phyloP scores from a whole-genome alignment of 2,797 vertebrate genomes.

The Knipowitschia caucasica region DNA sequence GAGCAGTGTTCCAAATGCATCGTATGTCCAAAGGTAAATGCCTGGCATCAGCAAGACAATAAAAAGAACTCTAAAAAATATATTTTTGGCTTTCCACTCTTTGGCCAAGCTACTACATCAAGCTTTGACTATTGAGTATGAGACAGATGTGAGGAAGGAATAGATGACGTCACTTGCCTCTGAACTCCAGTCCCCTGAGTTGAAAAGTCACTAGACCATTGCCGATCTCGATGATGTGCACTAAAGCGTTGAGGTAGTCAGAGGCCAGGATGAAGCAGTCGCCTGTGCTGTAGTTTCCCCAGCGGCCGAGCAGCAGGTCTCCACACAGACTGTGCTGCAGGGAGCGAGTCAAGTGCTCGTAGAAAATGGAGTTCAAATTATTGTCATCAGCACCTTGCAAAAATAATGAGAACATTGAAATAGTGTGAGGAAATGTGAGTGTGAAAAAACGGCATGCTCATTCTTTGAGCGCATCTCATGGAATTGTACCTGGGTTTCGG shows the following conservation, averaged over 20 bases:
- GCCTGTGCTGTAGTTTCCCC: slow-evolving; percentile 94
- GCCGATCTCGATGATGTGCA: slow-evolving; percentile 97
- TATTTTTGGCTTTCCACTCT: not conserved
- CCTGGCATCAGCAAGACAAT: not conserved
- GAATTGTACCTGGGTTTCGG: slow-evolving; percentile 89
- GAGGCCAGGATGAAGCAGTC: slow-evolving; percentile 99
- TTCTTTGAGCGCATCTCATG: not conserved
- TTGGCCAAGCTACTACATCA: not conserved
- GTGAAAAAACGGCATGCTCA: too few relatives aligned
- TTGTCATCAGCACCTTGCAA: slow-evolving; percentile 93
- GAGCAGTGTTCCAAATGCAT: not conserved
- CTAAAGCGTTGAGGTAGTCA: slow-evolving; percentile 98
- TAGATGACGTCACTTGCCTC: slow-evolving; percentile 79
- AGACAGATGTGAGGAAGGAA: not conserved
- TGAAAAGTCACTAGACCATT: slow-evolving; percentile 97
- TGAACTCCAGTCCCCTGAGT: slow-evolving; percentile 95
- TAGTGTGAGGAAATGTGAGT: not conserved
- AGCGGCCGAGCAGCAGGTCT: slow-evolving; percentile 91
- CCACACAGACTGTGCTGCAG: slow-evolving; percentile 96
- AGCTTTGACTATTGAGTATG: not conserved
- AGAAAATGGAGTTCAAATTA: slow-evolving; percentile 98
- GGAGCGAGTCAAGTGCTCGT: slow-evolving; percentile 96
- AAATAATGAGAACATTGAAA: not conserved
- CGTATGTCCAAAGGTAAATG: not conserved
- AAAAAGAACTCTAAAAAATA: too few relatives aligned